Evolutionary conservation across 2,113 vertebrate species (phyloP).

Genomic region (Suncus etruscus): DNA sequence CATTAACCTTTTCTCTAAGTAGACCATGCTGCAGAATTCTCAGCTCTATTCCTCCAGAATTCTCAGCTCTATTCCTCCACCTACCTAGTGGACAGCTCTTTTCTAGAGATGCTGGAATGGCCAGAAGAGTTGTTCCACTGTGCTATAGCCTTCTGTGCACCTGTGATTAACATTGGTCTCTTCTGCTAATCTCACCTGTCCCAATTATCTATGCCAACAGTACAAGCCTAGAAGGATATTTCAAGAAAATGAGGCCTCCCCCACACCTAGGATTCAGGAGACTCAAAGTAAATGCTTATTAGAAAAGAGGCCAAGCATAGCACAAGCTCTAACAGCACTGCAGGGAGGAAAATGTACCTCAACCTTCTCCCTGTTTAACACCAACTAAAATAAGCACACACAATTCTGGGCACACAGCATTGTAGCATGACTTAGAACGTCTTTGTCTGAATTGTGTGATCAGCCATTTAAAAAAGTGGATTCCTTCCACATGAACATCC

Average conservation of each 20-base stretch:
- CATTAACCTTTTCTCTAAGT: no score
- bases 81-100: neutral
- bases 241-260: neutral
- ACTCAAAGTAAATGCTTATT: neutral
- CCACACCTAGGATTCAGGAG: neutral
- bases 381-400: no score
- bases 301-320: fast-evolving
- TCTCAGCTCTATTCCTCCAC: neutral
- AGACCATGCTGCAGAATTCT: no score
- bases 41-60: neutral
- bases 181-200: neutral
- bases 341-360: neutral
- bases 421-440: neutral
- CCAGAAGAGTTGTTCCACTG: neutral
- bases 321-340: fast-evolving
- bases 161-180: neutral
- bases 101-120: neutral
- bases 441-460: neutral
- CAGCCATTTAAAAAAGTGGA: neutral
- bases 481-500: neutral
- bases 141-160: neutral
- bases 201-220: neutral
- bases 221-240: neutral
- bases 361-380: neutral
- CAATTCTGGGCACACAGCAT: fast-evolving